Evolutionary conservation across 1,140 invertebrate genomes (phyloP).

Genomic region (Parasteatoda tepidariorum): DNA sequence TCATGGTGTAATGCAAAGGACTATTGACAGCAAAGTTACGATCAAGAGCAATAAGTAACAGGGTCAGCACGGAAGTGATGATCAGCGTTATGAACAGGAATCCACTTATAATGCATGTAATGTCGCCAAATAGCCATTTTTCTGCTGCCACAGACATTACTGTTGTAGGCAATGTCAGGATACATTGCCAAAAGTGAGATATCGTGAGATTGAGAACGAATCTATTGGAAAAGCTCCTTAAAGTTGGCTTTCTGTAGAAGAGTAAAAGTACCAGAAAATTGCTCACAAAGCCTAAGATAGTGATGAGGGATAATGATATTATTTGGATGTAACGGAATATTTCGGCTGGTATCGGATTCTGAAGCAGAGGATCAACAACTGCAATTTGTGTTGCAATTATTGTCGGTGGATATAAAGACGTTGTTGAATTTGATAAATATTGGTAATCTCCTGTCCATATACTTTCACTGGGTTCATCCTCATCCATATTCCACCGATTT

Average conservation of each 20-base stretch:
- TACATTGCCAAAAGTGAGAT: slow-evolving; percentile 76
- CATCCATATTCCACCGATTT: background rate
- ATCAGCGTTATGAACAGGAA: slow-evolving; percentile 72
- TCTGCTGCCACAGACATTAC: slow-evolving; percentile 67
- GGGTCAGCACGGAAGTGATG: slow-evolving; percentile 75
- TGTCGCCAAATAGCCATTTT: slow-evolving; percentile 67
- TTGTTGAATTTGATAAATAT: background rate
- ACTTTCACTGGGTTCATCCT: slow-evolving; percentile 6
- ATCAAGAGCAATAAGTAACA: slow-evolving; percentile 85
- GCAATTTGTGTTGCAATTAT: background rate
- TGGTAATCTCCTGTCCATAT: slow-evolving; percentile 7
- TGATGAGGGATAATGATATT: slow-evolving; percentile 63
- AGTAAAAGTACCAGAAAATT: slow-evolving; percentile 74
- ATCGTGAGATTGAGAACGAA: slow-evolving; percentile 78
- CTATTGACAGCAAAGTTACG: slow-evolving; percentile 89
- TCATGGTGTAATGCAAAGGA: slow-evolving; percentile 84
- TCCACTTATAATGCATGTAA: slow-evolving; percentile 71
- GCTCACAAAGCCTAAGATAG: slow-evolving; percentile 69
- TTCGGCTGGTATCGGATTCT: background rate
- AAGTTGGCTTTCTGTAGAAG: slow-evolving; percentile 73
- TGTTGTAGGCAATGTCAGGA: slow-evolving; percentile 74
- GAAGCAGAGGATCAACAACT: background rate
- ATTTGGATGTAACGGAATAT: slow-evolving; percentile 30
- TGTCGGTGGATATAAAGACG: background rate
- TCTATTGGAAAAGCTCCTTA: slow-evolving; percentile 76